Evolutionary conservation across 2,797 vertebrate species (phyloP), one percentile per base, ranked within the genome.

Genomic region (Tapirus indicus): DNA sequence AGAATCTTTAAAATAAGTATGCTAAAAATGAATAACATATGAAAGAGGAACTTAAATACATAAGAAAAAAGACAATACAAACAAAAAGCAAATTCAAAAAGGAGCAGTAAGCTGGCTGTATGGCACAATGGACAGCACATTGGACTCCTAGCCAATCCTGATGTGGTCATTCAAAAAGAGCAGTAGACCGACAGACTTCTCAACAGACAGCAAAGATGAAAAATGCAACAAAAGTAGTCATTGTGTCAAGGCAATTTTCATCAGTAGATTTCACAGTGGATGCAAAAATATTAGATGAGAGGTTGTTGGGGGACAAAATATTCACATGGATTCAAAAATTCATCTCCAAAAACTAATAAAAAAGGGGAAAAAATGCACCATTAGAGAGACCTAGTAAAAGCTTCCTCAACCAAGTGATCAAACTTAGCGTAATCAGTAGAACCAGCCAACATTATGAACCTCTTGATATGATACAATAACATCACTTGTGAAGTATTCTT

Each of bases 1-100:
- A 80, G 21, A 69, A 44, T 6, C 38, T 86, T 93, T 77, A 71
- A 92, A 89, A 89, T 62, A 96, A 93, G 54, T 71, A 75, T 62
- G 44, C 56, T 64, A 78, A 72, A 91, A 84, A 75, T 60, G 14
- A 77, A 16, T 68, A 94, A 72, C 69, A 79, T 32, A 56, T 44
- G 13, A 56, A 84, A 91, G 32, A 44, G 71, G 21, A 27, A 47
- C n/a, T 78, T 54, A 94, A 83, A 80, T 27, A 88, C 0, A 0
- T 71, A 83, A 85, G 47, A 38, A 62, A 41, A 38, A 85, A 88
- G 12, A 64, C 17, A 93, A 71, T 7, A 84, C 6, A 72, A 66
- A 84, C 60, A 44, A 5, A 25, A 92, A 66, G 44, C 29, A 84
- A 44, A 84, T 68, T 52, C 44, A 66, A 58, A 80, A 58, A 60